Evolutionary conservation across 2,888 invertebrate genomes (phyloP).

Genomic region (Zele albiditarsus): DNA sequence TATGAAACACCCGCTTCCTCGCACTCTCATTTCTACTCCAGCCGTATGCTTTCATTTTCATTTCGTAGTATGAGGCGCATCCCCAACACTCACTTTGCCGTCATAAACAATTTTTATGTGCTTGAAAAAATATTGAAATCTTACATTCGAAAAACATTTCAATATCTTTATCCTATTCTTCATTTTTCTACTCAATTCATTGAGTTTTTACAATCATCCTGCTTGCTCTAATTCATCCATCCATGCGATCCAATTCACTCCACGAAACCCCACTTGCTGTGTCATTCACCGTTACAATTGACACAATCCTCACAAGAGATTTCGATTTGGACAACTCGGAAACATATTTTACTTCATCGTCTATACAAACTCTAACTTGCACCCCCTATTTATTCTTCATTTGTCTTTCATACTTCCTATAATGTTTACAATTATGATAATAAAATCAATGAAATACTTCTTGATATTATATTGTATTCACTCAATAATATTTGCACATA

Average conservation of each 20-base stretch:
- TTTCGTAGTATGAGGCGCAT: not conserved
- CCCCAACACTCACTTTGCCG: not conserved
- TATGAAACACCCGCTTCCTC: constrained; percentile 1
- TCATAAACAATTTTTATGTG: constrained; percentile 22
- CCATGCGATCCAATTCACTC: too few species aligned
- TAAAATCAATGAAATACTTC: not conserved
- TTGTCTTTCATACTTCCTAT: not conserved
- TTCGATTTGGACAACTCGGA: constrained; percentile 62
- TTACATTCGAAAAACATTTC: not conserved
- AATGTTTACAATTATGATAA: not conserved
- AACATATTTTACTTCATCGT: constrained; percentile 62
- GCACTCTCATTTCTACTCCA: not conserved
- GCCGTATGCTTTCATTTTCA: not conserved
- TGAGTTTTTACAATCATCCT: too few species aligned
- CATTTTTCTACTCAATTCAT: too few species aligned
- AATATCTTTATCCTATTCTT: not conserved
- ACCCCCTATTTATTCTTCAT: constrained; percentile 3
- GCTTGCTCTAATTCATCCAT: too few species aligned
- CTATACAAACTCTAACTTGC: not conserved
- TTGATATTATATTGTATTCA: not conserved
- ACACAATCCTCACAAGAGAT: constrained; percentile 43
- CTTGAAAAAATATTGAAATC: not conserved
- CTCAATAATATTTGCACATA: not conserved
- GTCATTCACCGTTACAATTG: not conserved
- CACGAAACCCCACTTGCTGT: too few species aligned